Evolutionary conservation across 2,113 vertebrate species (phyloP), one percentile per base, ranked within the genome.

Genomic region (Clinocottus analis): DNA sequence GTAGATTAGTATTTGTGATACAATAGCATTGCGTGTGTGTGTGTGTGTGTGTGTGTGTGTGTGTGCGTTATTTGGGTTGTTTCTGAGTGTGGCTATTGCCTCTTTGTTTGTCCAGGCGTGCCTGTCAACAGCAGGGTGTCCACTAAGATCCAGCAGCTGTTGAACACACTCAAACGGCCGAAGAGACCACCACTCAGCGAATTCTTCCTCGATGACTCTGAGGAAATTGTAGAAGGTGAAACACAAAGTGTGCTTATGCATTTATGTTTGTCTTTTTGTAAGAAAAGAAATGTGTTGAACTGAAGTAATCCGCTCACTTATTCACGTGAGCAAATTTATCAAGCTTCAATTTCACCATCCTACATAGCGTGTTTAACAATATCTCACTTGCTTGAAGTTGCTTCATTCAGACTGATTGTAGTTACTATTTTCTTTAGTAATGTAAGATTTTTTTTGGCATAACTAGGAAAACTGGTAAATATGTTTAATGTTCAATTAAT

Each of bases 201-300:
- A 65, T 98, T 98, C 89, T 99, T 98, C 90, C 95, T 98, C 60
- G 97, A 99, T 86, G 98, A 99, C 90, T 95, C 97, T 77, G 98
- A 99, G 93, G 97, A 99, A 90, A 99, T 99, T 41, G 97, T 99
- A 83, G 98, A 99, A 96, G 97, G 98, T 99, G 95, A 92, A 83
- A 95, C n/a, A n/a, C 33, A 35, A 9, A 45, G 23, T 12, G 2
- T 21, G 3, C 84, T 91, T 17, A 21, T 9, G 3, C 14, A 25
- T 47, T 64, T 12, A 63, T 47, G 39, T 45, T 95, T 49, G n/a
- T 94, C 9, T 13, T 63, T 96, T 51, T 45, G 31, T 5, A 13
- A n/a, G 7, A 23, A 71, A 13, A 23, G n/a, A 37, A 39, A 12
- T 2, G 27, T n/a, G 11, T 14, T 27, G 1, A 56, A 31, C 11